These are phyloP conservation scores for Odontamblyopus lacepedii DNA, from an alignment of 2,797 vertebrate genomes.

Conservation along the genomic window DNA sequence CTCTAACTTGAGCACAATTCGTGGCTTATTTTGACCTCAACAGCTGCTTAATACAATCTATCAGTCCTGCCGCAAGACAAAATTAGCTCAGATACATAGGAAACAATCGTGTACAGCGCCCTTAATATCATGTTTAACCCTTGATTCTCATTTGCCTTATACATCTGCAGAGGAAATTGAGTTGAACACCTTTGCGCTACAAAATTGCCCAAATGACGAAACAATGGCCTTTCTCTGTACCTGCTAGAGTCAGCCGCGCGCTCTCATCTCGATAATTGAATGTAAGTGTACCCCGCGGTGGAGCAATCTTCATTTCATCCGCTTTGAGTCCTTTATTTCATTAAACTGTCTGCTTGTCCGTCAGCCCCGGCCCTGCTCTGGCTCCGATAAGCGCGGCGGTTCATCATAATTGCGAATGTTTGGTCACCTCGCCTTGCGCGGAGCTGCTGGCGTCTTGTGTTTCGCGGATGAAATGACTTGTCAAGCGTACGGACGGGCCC, in stretches of 20 bases:
- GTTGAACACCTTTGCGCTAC: not conserved
- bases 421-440: slow-evolving; percentile 65
- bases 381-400: slow-evolving; percentile 75
- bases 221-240: slow-evolving; percentile 43
- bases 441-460: slow-evolving; percentile 73
- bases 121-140: not conserved
- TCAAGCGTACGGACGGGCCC: slow-evolving; percentile 71
- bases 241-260: slow-evolving; percentile 62
- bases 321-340: slow-evolving; percentile 76
- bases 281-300: slow-evolving; percentile 74
- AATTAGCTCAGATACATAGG: no score
- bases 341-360: slow-evolving; percentile 75
- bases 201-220: not conserved
- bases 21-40: no score
- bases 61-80: no score
- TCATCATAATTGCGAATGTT: slow-evolving; percentile 83
- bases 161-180: not conserved
- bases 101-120: no score
- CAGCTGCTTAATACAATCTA: no score
- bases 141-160: not conserved
- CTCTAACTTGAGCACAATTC: no score
- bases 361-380: slow-evolving; percentile 72
- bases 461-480: slow-evolving; percentile 70
- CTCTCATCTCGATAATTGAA: slow-evolving; percentile 76
- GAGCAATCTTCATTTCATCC: slow-evolving; percentile 78